phyloP scores from a whole-genome alignment of 2,113 vertebrate species.

The Cichladusa arquata region DNA sequence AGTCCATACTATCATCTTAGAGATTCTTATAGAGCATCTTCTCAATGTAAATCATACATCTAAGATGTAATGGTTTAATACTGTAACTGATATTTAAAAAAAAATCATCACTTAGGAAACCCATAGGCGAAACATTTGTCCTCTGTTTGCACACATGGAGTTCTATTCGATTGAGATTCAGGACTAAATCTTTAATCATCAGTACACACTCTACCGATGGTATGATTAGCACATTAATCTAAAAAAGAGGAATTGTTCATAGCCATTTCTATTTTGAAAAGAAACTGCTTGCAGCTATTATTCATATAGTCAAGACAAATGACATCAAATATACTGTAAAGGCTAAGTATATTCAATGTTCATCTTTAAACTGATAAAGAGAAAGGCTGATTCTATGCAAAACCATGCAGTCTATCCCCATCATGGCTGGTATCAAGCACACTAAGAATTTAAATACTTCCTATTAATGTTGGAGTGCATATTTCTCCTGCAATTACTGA shows the following conservation, averaged over 20 bases:
- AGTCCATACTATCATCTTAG: neutral
- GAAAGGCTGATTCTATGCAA: constrained; percentile 42
- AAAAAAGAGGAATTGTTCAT: neutral
- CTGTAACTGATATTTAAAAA: neutral
- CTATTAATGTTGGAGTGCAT: neutral
- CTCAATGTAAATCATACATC: neutral
- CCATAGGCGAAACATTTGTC: neutral
- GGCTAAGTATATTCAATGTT: constrained; percentile 4
- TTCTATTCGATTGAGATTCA: neutral
- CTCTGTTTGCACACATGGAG: neutral
- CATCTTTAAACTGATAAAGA: constrained; percentile 23
- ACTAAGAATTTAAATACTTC: constrained; percentile 11
- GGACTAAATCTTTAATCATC: neutral
- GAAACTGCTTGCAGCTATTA: neutral
- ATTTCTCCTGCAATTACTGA: constrained; percentile 14
- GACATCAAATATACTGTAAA: constrained; percentile 62
- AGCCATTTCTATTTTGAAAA: neutral
- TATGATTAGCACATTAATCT: neutral
- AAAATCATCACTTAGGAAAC: neutral
- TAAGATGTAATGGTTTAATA: neutral
- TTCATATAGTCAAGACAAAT: neutral
- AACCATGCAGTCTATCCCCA: constrained; percentile 48
- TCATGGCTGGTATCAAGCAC: neutral
- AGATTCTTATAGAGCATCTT: neutral
- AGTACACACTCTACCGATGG: neutral